Percentiles rank a stretch among this genome's conserved stretches.
Conservation (phyloP, 2,113 vertebrate genomes). For the Neoarius graeffei region DNA sequence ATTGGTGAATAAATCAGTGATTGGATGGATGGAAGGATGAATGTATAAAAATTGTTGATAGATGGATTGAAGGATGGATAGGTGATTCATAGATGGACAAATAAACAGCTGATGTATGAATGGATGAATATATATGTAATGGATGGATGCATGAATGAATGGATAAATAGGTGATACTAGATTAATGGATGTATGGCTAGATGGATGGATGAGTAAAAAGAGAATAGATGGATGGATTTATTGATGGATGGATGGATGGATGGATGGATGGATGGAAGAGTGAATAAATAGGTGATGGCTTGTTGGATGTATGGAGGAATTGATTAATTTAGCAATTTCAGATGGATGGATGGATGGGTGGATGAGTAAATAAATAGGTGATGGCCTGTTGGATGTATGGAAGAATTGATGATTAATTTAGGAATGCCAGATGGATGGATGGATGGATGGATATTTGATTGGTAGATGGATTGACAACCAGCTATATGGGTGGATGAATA, state of each 20-base stretch:
- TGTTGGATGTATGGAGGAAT: not conserved
- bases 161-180: not conserved
- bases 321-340: too few relatives aligned
- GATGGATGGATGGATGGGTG: not conserved
- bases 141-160: not conserved
- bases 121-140: not conserved
- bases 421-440: not conserved
- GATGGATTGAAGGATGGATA: too few relatives aligned
- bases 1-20: not conserved
- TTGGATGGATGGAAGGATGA: not conserved
- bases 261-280: not conserved
- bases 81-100: not conserved
- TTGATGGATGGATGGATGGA: not conserved
- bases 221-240: not conserved
- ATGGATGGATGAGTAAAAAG: not conserved
- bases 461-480: not conserved
- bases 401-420: too few relatives aligned
- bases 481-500: not conserved
- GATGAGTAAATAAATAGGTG: not conserved
- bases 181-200: not conserved
- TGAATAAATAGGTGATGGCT: not conserved
- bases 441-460: not conserved
- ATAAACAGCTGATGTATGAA: not conserved
- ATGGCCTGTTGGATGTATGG: not conserved
- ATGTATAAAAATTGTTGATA: not conserved